These are phyloP conservation scores for Quadroppia sp. DNA, from an alignment of 2,888 invertebrate species.

Conservation along the genomic window DNA sequence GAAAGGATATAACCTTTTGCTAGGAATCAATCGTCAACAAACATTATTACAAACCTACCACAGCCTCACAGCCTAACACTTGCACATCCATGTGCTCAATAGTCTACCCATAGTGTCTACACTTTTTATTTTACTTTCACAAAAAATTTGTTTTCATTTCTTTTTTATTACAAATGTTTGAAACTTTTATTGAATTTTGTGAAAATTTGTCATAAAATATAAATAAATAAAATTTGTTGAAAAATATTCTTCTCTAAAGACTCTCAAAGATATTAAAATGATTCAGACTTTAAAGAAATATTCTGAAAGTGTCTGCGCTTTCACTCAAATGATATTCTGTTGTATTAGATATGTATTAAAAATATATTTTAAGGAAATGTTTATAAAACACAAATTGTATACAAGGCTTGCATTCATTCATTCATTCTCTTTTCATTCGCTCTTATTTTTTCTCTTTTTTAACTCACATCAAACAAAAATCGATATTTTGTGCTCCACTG, in stretches of 20 bases:
- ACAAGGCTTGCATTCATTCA: not conserved
- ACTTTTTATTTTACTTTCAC: too few relatives aligned
- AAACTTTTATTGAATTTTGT: not conserved
- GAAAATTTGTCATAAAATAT: conserved; percentile 4
- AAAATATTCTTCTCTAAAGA: not conserved
- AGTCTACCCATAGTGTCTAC: not conserved
- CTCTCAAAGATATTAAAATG: too few relatives aligned
- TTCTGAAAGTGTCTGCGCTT: not conserved
- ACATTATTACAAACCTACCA: conserved; percentile 22
- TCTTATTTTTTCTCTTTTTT: not conserved
- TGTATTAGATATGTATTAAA: not conserved
- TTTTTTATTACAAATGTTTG: not conserved
- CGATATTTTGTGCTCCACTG: conserved; percentile 15
- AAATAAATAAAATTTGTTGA: not conserved
- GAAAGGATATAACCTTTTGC: conserved; percentile 24
- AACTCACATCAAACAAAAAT: conserved; percentile 10
- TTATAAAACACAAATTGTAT: not conserved
- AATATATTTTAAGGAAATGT: not conserved
- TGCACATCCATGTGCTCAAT: not conserved
- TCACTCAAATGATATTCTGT: not conserved
- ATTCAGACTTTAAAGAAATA: not conserved
- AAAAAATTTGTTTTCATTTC: not conserved
- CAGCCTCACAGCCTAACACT: not conserved
- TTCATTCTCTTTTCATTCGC: not conserved
- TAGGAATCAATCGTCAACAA: conserved; percentile 27